Base-by-base conservation (phyloP, 2,797 vertebrate species). In the Gallinago nigripennis region DNA sequence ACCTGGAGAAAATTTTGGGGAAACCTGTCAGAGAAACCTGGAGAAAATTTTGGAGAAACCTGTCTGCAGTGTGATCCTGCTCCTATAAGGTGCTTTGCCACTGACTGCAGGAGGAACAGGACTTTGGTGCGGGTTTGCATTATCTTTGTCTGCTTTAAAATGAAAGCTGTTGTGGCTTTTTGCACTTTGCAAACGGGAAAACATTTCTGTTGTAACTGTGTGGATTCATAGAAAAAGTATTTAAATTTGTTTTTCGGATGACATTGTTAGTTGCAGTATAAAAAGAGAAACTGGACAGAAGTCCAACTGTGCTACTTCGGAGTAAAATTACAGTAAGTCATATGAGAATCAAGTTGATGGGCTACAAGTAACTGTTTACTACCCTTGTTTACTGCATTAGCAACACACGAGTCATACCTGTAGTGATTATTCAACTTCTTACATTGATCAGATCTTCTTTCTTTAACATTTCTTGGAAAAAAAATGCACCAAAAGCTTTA, bases 291-390 rank as follows among this genome's bases (percentile, higher is more conserved):
- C 37, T 71, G 86, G 33, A 54, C 71, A 75, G 53, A 80, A 77
- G 48, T 90, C 77, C 83, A 92, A 64, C 86, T 95, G 90, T 64
- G 91, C 68, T 94, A 86, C 81, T 94, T 82, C 64, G 68, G 70
- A 84, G 20, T 48, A 79, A 92, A 93, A 91, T 41, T 43, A 21
- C 61, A 64, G 27, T 46, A 94, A 93, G 48, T 78, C 64, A 64
- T 56, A 84, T 12, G 24, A 94, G 41, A 92, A 88, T 86, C 66
- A 68, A 82, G 37, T 92, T 79, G 83, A 77, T 65, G 50, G 80
- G 73, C 45, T 68, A 45, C 51, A 92, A 93, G 43, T 80, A 86
- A 93, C 76, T 84, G 45, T 84, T 97, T 88, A 79, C 56, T 65
- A 65, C 24, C 10, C 58, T 86, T 82, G 63, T 70, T 88, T 86